phyloP scores from a whole-genome alignment of 1,140 invertebrate species.

The Calephelis nemesis region DNA sequence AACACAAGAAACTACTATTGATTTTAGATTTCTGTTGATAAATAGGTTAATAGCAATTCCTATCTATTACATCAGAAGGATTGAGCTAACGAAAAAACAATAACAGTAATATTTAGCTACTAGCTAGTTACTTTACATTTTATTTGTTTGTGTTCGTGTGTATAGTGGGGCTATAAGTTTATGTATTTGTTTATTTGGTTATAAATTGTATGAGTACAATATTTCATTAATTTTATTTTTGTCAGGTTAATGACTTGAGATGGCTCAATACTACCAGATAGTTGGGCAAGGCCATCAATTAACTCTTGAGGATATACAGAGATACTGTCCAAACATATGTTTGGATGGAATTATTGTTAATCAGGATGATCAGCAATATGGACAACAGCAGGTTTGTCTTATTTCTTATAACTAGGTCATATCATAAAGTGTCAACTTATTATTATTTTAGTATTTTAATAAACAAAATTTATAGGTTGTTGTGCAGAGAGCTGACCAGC shows the following conservation, averaged over 20 bases:
- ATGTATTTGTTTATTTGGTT: background rate
- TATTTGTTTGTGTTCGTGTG: background rate
- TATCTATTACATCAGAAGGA: background rate
- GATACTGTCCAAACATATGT: conserved; percentile 70
- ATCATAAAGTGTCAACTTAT: background rate
- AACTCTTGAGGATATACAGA: conserved; percentile 70
- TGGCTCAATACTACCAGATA: conserved; percentile 76
- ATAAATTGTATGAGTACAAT: background rate
- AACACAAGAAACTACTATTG: background rate
- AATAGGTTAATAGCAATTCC: background rate
- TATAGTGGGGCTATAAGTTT: background rate
- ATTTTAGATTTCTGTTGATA: background rate
- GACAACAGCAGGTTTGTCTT: conserved; percentile 59
- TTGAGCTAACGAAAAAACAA: background rate
- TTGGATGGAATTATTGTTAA: conserved; percentile 71
- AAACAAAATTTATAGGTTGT: conserved; percentile 54
- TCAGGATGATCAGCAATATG: conserved; percentile 73
- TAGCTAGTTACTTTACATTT: background rate
- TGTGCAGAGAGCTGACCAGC: conserved; percentile 66
- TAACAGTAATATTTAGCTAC: background rate
- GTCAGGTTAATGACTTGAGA: conserved; percentile 66
- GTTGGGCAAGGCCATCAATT: conserved; percentile 71
- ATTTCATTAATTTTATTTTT: conserved; percentile 22
- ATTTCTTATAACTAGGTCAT: background rate
- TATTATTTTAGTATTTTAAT: too few relatives aligned